Conservation (phyloP, 53 echinoderm and acorn worm species). For the Hippasteria phrygiana region DNA sequence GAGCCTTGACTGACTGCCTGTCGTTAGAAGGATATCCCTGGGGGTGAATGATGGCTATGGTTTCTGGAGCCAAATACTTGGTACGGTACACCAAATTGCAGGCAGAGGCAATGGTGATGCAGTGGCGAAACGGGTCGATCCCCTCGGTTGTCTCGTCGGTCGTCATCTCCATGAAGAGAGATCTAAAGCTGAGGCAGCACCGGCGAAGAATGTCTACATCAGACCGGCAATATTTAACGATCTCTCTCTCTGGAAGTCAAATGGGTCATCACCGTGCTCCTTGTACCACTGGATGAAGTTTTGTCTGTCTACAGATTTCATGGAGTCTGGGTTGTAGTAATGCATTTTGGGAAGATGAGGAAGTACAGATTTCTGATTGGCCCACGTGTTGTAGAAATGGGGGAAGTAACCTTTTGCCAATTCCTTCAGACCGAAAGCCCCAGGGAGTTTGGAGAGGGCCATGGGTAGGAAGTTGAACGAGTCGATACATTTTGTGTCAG, state of each 20-base stretch:
- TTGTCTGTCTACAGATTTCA: slow-evolving; percentile 9
- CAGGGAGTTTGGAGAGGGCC: slow-evolving; percentile 61
- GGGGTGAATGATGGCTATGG: slow-evolving; percentile 67
- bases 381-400: neutral
- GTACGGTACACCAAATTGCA: slow-evolving; percentile 73
- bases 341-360: neutral
- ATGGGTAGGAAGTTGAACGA: slow-evolving; percentile 60
- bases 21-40: too few species aligned
- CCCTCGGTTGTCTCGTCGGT: slow-evolving; percentile 46
- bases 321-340: too few species aligned
- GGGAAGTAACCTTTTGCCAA: slow-evolving; percentile 9
- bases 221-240: slow-evolving; percentile 52
- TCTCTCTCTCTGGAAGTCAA: slow-evolving; percentile 18
- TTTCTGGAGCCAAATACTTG: slow-evolving; percentile 62
- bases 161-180: slow-evolving; percentile 58
- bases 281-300: slow-evolving; percentile 37
- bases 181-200: slow-evolving; percentile 45
- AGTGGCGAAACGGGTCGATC: slow-evolving; percentile 69
- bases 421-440: slow-evolving; percentile 33
- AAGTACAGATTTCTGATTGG: slow-evolving; percentile 31
- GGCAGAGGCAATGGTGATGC: slow-evolving; percentile 73
- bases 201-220: slow-evolving; percentile 55
- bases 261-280: slow-evolving; percentile 12
- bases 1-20: too few species aligned
- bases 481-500: slow-evolving; percentile 48